Percentiles rank a stretch among this genome's conserved stretches.
These are phyloP conservation scores for Drosophila peninsularis DNA, from an alignment of 2,888 invertebrate species.

Conservation along the genomic window DNA sequence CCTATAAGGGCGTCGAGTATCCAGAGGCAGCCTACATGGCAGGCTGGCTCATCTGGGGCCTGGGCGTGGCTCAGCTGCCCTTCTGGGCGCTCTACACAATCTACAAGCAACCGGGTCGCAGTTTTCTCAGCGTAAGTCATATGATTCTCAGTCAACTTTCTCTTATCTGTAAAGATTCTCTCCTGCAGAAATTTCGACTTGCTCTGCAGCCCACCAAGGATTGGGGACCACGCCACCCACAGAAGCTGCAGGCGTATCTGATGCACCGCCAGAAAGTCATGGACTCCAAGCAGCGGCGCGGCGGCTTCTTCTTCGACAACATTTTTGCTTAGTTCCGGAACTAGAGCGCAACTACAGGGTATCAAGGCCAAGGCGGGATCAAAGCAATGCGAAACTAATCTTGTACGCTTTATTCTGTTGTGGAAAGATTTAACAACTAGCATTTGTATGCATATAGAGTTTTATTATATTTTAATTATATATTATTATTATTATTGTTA, in stretches of 20 bases:
- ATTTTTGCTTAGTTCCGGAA: constrained; percentile 75
- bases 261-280: constrained; percentile 56
- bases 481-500: constrained; percentile 33
- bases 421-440: constrained; percentile 50
- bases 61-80: constrained; percentile 86
- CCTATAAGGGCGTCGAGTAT: constrained; percentile 87
- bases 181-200: constrained; percentile 78
- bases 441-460: constrained; percentile 25
- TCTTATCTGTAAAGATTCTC: neutral
- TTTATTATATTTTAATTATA: constrained; percentile 19
- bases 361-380: neutral
- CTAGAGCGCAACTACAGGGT: neutral
- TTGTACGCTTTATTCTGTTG: constrained; percentile 62
- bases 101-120: constrained; percentile 77
- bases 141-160: neutral
- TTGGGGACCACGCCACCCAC: constrained; percentile 83
- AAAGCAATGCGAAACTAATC: constrained; percentile 9
- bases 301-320: constrained; percentile 73
- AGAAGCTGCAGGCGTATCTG: constrained; percentile 85
- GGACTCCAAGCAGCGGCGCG: constrained; percentile 36
- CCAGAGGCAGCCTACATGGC: constrained; percentile 87
- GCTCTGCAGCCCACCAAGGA: constrained; percentile 75
- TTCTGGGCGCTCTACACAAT: constrained; percentile 82
- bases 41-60: constrained; percentile 85
- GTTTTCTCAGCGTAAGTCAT: constrained; percentile 47